Conservation (phyloP, 2,888 invertebrate genomes). For the Laspeyria flexula region DNA sequence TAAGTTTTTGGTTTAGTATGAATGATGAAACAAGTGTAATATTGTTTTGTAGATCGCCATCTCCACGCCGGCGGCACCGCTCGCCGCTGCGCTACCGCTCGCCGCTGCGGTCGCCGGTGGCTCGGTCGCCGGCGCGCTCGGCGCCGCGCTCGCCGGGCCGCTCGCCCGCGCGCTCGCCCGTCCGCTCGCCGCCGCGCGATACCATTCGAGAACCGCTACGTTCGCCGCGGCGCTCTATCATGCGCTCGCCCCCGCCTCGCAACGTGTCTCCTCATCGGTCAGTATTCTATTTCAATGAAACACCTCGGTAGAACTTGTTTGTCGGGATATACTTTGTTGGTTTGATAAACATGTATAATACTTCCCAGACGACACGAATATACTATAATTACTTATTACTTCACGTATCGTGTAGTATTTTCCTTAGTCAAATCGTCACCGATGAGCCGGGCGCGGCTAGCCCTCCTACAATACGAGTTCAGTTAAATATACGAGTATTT, state of each 20-base stretch:
- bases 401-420: too few relatives aligned
- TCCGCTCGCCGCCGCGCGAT: slow-evolving; percentile 45
- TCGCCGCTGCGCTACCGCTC: slow-evolving; percentile 67
- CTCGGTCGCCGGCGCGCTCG: slow-evolving; percentile 46
- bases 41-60: slow-evolving; percentile 74
- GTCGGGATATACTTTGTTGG: too few relatives aligned
- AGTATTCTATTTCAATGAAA: slow-evolving; percentile 19
- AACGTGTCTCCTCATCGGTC: slow-evolving; percentile 70
- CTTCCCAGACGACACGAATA: too few relatives aligned
- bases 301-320: too few relatives aligned
- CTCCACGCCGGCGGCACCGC: slow-evolving; percentile 80
- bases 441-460: too few relatives aligned
- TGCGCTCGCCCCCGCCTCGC: slow-evolving; percentile 45
- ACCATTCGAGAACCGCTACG: slow-evolving; percentile 51
- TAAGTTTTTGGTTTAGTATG: too few relatives aligned
- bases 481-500: background rate
- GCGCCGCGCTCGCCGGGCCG: slow-evolving; percentile 65
- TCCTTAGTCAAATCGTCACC: too few relatives aligned
- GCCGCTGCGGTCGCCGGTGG: slow-evolving; percentile 45
- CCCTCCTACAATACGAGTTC: background rate
- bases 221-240: slow-evolving; percentile 54
- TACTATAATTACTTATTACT: too few relatives aligned
- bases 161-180: slow-evolving; percentile 47
- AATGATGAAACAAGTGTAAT: too few relatives aligned
- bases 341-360: too few relatives aligned